Evolutionary conservation across 2,113 vertebrate genomes (phyloP).

Genomic region (Phaetusa simplex): DNA sequence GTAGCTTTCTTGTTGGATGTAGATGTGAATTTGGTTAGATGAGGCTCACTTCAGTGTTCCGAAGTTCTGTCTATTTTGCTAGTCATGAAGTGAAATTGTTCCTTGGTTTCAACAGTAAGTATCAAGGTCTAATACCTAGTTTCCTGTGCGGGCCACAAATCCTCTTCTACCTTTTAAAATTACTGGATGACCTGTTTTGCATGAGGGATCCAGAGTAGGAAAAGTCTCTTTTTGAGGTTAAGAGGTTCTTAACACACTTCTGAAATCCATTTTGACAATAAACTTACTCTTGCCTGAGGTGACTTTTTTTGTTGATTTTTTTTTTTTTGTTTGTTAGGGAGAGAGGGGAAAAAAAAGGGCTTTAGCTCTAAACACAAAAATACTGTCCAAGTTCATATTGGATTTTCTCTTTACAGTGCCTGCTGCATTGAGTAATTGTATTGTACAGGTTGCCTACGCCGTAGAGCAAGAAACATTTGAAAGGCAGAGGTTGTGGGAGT

Average conservation of each 20-base stretch:
- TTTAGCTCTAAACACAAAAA: not conserved
- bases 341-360: too few relatives aligned
- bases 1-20: not conserved
- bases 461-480: not conserved
- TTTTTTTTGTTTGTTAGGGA: too few relatives aligned
- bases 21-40: not conserved
- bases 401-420: not conserved
- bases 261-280: not conserved
- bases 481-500: not conserved
- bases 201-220: not conserved
- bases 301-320: not conserved
- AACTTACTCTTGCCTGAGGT: not conserved
- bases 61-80: not conserved
- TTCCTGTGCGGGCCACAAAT: not conserved
- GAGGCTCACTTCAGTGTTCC: not conserved
- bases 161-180: not conserved
- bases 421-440: not conserved
- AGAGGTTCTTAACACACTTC: not conserved
- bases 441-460: not conserved
- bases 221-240: not conserved
- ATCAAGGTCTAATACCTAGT: not conserved
- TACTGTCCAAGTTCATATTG: not conserved
- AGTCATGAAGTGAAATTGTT: not conserved
- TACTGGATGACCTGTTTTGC: not conserved
- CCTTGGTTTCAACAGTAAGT: not conserved